phyloP scores from a whole-genome alignment of 2,113 vertebrate species.

The Rhagologus leucostigma region DNA sequence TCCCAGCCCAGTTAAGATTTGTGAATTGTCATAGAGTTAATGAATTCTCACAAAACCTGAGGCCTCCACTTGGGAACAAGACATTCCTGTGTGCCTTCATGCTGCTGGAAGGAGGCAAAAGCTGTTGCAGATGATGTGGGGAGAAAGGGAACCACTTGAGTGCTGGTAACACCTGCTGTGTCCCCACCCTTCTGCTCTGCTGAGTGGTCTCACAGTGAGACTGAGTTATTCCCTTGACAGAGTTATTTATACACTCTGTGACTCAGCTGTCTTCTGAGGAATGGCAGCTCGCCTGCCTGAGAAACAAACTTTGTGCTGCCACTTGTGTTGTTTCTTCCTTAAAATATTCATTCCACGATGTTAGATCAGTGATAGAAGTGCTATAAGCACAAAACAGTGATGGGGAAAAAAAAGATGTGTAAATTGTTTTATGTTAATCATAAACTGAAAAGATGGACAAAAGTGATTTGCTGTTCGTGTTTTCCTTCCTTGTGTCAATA shows the following conservation, averaged over 20 bases:
- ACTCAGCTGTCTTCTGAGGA: constrained; percentile 28
- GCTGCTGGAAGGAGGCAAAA: not conserved
- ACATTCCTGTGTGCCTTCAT: not conserved
- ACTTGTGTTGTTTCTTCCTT: not conserved
- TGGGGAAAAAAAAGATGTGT: not conserved
- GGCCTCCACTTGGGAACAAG: not conserved
- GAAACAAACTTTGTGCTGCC: not conserved
- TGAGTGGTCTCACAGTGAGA: not conserved
- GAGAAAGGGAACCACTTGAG: not conserved
- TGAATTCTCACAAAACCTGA: not conserved
- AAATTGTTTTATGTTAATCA: not conserved
- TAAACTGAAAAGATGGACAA: not conserved
- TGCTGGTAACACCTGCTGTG: accelerated
- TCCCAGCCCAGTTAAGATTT: not conserved
- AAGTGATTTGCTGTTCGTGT: not conserved
- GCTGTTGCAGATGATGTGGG: not conserved
- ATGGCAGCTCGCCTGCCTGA: not conserved
- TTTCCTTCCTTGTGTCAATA: not conserved
- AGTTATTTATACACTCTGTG: constrained; percentile 16
- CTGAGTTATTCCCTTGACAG: not conserved
- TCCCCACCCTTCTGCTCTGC: not conserved
- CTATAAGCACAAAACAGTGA: not conserved
- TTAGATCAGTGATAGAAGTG: not conserved
- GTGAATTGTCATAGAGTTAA: not conserved
- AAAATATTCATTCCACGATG: not conserved